A percentile compares a stretch with the other conserved stretches of the same genome.
Conservation (phyloP, 2,888 invertebrate genomes). For the Drosophila quinaria region DNA sequence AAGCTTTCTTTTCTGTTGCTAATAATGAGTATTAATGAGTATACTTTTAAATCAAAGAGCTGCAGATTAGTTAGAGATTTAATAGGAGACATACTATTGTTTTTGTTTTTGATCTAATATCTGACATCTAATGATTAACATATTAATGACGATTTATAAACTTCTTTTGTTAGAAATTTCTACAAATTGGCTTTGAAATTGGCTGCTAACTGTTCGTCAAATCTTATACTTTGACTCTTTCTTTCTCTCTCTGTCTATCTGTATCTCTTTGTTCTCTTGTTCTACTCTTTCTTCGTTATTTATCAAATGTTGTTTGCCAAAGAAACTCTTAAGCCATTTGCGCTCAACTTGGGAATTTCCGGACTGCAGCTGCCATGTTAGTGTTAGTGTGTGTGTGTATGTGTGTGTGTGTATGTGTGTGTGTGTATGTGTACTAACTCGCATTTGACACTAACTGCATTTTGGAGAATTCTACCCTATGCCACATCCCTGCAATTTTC, state of each 20-base stretch:
- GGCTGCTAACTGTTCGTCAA: neutral
- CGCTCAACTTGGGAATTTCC: constrained; percentile 40
- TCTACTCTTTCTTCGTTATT: constrained; percentile 9
- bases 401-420: constrained; percentile 12
- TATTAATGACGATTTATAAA: neutral
- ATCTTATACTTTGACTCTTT: neutral
- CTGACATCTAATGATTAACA: too few species aligned
- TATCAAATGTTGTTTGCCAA: constrained; percentile 29
- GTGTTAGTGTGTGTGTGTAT: constrained; percentile 12
- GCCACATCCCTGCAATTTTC: neutral
- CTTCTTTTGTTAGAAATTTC: neutral
- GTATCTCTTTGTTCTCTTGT: neutral
- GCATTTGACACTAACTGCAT: constrained; percentile 73
- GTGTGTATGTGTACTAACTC: constrained; percentile 43
- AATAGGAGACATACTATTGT: too few species aligned
- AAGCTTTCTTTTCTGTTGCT: too few species aligned
- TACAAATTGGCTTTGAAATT: neutral
- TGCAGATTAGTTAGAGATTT: too few species aligned
- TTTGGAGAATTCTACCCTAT: constrained; percentile 55
- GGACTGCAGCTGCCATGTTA: constrained; percentile 6
- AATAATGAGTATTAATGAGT: too few species aligned
- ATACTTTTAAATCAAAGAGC: too few species aligned
- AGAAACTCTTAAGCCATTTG: constrained; percentile 41
- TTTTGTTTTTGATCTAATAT: too few species aligned
- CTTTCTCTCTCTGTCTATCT: neutral